A percentile compares a stretch with the other conserved stretches of the same genome.
These are phyloP conservation scores for Melangyna quadrimaculata DNA, from an alignment of 2,888 invertebrate genomes.

Conservation along the genomic window DNA sequence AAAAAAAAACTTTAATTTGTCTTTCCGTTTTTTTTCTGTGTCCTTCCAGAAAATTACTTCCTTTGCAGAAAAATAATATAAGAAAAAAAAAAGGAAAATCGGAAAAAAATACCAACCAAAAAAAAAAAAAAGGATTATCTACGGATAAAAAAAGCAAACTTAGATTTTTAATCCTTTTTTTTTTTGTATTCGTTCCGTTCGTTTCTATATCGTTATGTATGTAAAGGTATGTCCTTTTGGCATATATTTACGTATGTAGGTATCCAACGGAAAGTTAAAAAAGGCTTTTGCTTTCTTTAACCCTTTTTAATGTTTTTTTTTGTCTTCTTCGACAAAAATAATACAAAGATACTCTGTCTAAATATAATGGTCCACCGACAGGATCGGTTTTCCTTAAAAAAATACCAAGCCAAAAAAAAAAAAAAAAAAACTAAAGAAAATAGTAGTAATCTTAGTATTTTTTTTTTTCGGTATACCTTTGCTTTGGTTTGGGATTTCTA, in stretches of 20 bases:
- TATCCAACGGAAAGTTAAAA: constrained; percentile 46
- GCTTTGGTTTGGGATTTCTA: constrained; percentile 58
- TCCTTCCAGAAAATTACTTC: constrained; percentile 66
- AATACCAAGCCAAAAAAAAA: constrained; percentile 26
- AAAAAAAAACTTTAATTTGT: constrained; percentile 66
- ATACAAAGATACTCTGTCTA: constrained; percentile 38
- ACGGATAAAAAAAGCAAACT: constrained; percentile 40
- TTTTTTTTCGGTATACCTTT: constrained; percentile 20
- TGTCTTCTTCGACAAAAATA: background rate
- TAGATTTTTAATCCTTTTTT: constrained; percentile 51
- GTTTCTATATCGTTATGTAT: background rate
- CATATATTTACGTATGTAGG: constrained; percentile 2
- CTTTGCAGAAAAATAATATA: constrained; percentile 43
- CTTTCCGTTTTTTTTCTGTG: constrained; percentile 46
- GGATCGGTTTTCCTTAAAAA: constrained; percentile 58
- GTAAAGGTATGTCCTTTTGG: constrained; percentile 1
- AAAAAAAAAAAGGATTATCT: constrained; percentile 39
- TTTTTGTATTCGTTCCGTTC: background rate
- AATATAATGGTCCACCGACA: constrained; percentile 59
- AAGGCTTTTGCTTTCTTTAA: constrained; percentile 46
- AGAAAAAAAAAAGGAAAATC: constrained; percentile 3
- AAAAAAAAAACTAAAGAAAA: constrained; percentile 14
- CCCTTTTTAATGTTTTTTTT: constrained; percentile 55
- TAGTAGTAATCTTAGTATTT: constrained; percentile 61
- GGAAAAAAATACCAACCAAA: too few relatives aligned